Conservation (phyloP, 2,113 vertebrate genomes). For the Ictalurus punctatus region DNA sequence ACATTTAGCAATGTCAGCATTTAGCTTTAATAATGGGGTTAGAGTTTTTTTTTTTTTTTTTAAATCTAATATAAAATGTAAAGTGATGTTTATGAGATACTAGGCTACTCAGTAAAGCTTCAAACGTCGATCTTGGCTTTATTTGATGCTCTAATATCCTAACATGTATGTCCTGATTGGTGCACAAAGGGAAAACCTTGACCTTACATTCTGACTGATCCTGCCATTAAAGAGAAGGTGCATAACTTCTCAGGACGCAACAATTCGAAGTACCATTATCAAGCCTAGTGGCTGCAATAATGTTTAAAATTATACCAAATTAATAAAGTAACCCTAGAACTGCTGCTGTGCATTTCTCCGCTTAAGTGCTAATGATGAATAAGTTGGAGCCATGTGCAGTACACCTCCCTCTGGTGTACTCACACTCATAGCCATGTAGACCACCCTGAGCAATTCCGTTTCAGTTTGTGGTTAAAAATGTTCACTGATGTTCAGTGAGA, state of each 20-base stretch:
- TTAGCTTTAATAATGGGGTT: neutral
- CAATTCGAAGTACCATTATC: neutral
- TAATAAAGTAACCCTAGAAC: neutral
- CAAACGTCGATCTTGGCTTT: neutral
- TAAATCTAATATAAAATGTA: neutral
- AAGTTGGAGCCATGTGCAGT: neutral
- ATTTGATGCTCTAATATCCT: neutral
- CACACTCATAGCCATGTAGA: neutral
- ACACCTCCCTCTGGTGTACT: neutral
- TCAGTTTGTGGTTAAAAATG: constrained; percentile 6
- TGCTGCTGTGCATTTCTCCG: neutral
- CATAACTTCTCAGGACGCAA: neutral
- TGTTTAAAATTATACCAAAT: neutral
- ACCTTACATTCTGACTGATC: neutral
- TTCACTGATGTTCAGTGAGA: neutral
- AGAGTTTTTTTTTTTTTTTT: no score
- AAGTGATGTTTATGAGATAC: neutral
- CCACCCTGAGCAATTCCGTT: neutral
- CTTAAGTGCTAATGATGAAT: neutral
- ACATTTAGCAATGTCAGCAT: neutral
- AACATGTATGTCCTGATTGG: neutral
- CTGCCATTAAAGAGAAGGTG: neutral
- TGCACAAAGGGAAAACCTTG: neutral
- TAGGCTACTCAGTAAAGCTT: neutral
- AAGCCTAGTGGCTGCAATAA: neutral